Base-by-base conservation (phyloP, 92 coral and sea anemone species). In the Blastomussa wellsi region DNA sequence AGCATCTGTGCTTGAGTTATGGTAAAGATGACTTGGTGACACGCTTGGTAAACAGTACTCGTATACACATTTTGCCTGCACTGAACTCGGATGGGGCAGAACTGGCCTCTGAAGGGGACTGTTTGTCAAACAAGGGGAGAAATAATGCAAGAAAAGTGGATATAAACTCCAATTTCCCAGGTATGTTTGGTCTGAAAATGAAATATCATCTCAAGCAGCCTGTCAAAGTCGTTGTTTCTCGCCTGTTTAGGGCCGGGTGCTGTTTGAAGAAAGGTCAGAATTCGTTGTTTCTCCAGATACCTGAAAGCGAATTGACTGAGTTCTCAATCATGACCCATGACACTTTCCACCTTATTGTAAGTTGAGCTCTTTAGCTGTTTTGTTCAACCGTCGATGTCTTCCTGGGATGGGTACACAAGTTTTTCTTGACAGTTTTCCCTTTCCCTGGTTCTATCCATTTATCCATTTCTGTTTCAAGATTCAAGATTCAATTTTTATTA, bases 1-100 rank as follows among this genome's bases (percentile, higher is more conserved):
- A 92, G 66, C 96, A 97, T 72, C 79, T 97, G 83, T 94, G 98
- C 73, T 89, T 97, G 80, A 95, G 98, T 86, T 97, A 97, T 39
- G 99, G 98, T 74, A 93, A 83, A 72, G 99, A 97, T 82, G 99
- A 97, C 79, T 82, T 95, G 88, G 92, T 95, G 9, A 94, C 99
- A 0, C 90, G 86, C 22, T 88, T 97, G 66, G 89, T 97, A 39
- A 89, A 97, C 78, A 83, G 82, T 31, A 97, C 99, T 1, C 89
- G 99, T 31, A 86, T 97, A 8, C 99, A 97, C 79, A 89, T 97
- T 59, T 52, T 97, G 38, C 99, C 98, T 4, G 88, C 92, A 57
- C 79, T 97, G 86, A 97, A 97, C 80, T 92, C 95, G 8, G 99
- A 97, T 77, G 99, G 99, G 26, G 94, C 78, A 42, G 88, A 77